Evolutionary conservation across 37 sponge, comb jelly and placozoan genomes (phyloP), one percentile per base, ranked within the genome.

Genomic region (Haliclona indistincta): DNA sequence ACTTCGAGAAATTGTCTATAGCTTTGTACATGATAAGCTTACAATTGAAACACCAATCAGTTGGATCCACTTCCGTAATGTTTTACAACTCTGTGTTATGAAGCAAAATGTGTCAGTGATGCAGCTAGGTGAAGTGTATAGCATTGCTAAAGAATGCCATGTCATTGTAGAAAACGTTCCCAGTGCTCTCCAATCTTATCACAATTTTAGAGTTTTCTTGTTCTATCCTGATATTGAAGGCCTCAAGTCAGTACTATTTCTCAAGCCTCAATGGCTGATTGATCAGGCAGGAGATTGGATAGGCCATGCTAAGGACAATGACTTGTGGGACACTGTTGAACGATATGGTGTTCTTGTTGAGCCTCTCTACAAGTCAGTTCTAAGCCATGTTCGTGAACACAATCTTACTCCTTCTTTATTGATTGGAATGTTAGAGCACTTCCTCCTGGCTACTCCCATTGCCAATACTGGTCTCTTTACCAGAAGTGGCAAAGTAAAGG

Each of bases 141-240:
- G 70, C 23, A 33, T 58, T 43, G 41, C 41, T n/a, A 61, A 56
- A 43, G 41, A 29, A 20, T 68, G 75, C 38, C 17, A n/a, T 4
- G 80, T 86, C 19, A 35, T 58, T 20, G 38, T 43, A 39, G 54
- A 49, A 23, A 38, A 19, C 35, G 54, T 86, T 40, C 37, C 49
- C 52, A 74, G 67, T 75, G 87, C 75, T 29, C 80, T 86, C 25
- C 19, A 55, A 5, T 86, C 74, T 42, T 86, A 80, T 42, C 87
- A 86, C 58, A 71, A 86, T 11, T 70, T 79, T 4, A 81, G 75
- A 32, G 76, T 75, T 4, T 68, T 86, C 23, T 43, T 86, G 3
- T 68, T 75, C 70, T 86, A 80, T 52, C 2, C 20, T 45, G 10
- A 86, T n/a, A 68, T 86, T 10, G 34, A 34, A 0, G 73, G 52